Evolutionary conservation across 2,113 vertebrate genomes (phyloP), one percentile per base, ranked within the genome.

Genomic region (Anarrhichthys ocellatus): DNA sequence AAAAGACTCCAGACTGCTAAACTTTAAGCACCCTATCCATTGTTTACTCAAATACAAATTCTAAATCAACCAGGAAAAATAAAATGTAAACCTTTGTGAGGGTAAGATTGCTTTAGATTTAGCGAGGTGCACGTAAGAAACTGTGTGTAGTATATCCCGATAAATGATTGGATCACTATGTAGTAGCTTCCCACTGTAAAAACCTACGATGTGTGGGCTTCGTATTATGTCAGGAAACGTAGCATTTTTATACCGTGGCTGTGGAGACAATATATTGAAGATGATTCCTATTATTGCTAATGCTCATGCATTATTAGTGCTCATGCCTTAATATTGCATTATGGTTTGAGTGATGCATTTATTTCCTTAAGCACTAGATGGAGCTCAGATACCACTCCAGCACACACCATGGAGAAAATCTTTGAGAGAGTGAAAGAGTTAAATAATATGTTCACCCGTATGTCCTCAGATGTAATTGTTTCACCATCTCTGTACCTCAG

Each of bases 401-500:
- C n/a, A 34, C 22, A 54, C 22, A 54, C 13, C 9, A 8, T 14
- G n/a, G 24, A 42, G 20, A 74, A 58, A 68, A 40, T 69, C 10
- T 34, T 2, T 44, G 14, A 22, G 29, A 36, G 5, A 56, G 13
- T 15, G 17, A 58, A 40, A 50, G 29, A 17, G 18, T 24, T 17
- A 1, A 61, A 71, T 3, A 64, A 29, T 50, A 15, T 56, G 32
- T 59, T 71, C 20, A 13, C 17, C 9, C 48, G 15, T 36, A 10
- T 90, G 8, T 46, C 7, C 17, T 54, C 1, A 6, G 22, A n/a
- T 59, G 36, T 82, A 0, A 50, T 76, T 77, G 11, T 89, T 67
- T 72, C 0, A 24, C 38, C 44, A 4, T 69, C 9, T 68, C 87
- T 91, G 14, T 87, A 76, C 87, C 73, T 59, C 83, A 99, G 98